A percentile compares a stretch with the other conserved stretches of the same genome.
These are phyloP conservation scores for Melinaea marsaeus DNA, from an alignment of 2,888 invertebrate species.

Conservation along the genomic window DNA sequence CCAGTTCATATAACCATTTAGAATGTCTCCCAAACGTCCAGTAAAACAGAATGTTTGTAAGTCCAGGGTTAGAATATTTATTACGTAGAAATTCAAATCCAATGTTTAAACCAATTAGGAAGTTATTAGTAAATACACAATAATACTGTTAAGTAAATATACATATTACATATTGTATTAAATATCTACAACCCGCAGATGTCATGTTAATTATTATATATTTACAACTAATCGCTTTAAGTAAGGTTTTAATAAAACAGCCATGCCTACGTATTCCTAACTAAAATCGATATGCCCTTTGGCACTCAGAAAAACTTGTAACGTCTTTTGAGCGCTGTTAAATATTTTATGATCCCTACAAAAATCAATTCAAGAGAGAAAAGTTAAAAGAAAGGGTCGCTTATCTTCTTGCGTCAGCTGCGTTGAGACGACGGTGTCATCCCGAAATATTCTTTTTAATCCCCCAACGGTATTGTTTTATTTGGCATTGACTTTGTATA, in stretches of 20 bases:
- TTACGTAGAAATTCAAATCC: no score
- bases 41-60: not conserved
- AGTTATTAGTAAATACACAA: no score
- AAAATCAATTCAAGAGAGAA: conserved; percentile 65
- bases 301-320: conserved; percentile 41
- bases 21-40: conserved; percentile 4
- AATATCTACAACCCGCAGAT: no score
- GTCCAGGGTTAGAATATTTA: not conserved
- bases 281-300: conserved; percentile 36
- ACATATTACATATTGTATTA: no score
- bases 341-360: conserved; percentile 58
- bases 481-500: not conserved
- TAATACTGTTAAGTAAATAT: no score
- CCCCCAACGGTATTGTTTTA: conserved; percentile 13
- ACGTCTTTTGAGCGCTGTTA: conserved; percentile 46
- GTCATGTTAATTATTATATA: no score
- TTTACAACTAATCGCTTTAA: not conserved
- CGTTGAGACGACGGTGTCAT: conserved; percentile 49
- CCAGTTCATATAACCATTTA: not conserved
- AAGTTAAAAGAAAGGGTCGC: conserved; percentile 63
- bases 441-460: conserved; percentile 30
- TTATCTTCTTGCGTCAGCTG: conserved; percentile 64
- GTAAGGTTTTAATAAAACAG: not conserved
- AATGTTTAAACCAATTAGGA: no score
- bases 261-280: conserved; percentile 16